Evolutionary conservation across 2,113 vertebrate species (phyloP).

Genomic region (Platichthys stellatus): DNA sequence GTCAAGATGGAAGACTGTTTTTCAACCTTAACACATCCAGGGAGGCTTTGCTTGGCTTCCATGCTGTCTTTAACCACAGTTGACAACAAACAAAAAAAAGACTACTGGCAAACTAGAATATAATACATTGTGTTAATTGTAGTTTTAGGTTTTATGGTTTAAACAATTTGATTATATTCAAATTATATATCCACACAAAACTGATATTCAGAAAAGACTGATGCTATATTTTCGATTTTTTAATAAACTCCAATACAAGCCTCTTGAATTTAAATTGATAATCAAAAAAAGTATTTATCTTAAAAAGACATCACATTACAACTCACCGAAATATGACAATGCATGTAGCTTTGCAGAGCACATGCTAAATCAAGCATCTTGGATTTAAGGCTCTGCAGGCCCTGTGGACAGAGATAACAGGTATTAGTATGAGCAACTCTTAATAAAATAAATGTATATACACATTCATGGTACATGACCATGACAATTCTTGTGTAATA

Average conservation of each 20-base stretch:
- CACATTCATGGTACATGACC: neutral
- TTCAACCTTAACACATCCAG: slow-evolving; percentile 52
- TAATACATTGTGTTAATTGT: neutral
- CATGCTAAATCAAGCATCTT: slow-evolving; percentile 74
- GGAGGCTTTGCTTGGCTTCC: slow-evolving; percentile 7
- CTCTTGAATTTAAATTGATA: too few relatives aligned
- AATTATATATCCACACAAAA: too few relatives aligned
- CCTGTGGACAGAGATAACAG: slow-evolving; percentile 73
- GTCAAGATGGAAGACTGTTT: slow-evolving; percentile 50
- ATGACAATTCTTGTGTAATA: neutral
- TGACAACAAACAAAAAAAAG: slow-evolving; percentile 20
- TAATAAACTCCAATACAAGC: too few relatives aligned
- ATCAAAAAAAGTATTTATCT: neutral
- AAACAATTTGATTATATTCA: too few relatives aligned
- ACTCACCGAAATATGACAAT: slow-evolving; percentile 82
- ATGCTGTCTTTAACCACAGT: neutral
- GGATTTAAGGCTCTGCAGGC: slow-evolving; percentile 81
- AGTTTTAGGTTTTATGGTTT: neutral
- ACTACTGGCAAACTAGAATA: neutral
- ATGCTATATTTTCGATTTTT: too few relatives aligned
- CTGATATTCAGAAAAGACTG: too few relatives aligned
- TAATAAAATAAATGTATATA: neutral
- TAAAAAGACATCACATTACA: neutral
- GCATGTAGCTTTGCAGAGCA: slow-evolving; percentile 82
- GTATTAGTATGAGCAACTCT: neutral